A percentile compares a stretch with the other conserved stretches of the same genome.
These are phyloP conservation scores for Notiomystis cincta DNA, from an alignment of 2,113 vertebrate species.

Conservation along the genomic window DNA sequence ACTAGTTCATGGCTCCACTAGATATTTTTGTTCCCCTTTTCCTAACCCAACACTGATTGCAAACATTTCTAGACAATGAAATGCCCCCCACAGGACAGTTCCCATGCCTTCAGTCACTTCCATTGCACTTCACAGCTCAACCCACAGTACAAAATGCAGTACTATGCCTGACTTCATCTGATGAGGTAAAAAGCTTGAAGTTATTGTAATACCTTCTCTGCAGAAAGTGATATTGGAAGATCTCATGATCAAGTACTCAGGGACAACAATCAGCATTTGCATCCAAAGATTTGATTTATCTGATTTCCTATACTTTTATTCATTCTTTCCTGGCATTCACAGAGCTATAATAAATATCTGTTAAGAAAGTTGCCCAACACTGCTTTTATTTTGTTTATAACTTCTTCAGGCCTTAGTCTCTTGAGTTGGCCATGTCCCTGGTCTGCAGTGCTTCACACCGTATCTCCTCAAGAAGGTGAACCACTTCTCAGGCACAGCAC, in stretches of 20 bases:
- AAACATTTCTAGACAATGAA: not conserved
- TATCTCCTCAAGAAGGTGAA: rapidly evolving
- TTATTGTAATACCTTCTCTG: not conserved
- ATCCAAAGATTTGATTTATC: not conserved
- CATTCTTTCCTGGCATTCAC: not conserved
- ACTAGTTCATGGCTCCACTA: not conserved
- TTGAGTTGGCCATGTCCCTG: rapidly evolving
- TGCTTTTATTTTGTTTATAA: not conserved
- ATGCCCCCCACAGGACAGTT: not conserved
- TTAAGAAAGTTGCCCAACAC: not conserved
- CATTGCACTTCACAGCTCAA: not conserved
- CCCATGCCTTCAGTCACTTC: not conserved
- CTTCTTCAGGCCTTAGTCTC: not conserved
- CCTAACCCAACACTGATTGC: not conserved
- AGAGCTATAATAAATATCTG: not conserved
- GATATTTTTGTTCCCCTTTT: not conserved
- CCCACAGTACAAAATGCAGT: rapidly evolving
- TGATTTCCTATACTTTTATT: not conserved
- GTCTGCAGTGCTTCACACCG: not conserved
- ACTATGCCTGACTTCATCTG: rapidly evolving
- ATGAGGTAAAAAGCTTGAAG: not conserved
- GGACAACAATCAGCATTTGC: not conserved
- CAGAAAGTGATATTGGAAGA: not conserved
- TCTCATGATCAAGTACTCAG: not conserved
- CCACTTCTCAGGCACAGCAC: rapidly evolving